A percentile compares a stretch with the other conserved stretches of the same genome.
These are phyloP conservation scores for Lerista edwardsae DNA, from an alignment of 2,797 vertebrate species.

Conservation along the genomic window DNA sequence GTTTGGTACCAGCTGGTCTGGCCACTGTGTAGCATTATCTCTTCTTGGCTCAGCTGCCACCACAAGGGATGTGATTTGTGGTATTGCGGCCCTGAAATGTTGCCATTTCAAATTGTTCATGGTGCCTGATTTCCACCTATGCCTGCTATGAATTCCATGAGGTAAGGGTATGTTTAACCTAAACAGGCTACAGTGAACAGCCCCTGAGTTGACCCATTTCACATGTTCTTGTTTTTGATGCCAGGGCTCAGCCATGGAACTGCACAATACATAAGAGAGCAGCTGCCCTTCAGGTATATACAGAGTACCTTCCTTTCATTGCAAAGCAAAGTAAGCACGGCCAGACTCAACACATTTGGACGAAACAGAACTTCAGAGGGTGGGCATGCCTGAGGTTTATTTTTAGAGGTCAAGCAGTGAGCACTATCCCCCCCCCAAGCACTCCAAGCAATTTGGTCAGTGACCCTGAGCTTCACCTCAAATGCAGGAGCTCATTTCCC, in stretches of 20 bases:
- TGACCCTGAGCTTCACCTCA: not conserved
- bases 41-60: not conserved
- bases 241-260: not conserved
- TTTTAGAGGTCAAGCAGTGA: not conserved
- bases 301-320: not conserved
- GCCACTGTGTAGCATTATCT: not conserved
- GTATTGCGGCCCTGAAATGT: not conserved
- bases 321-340: too few relatives aligned
- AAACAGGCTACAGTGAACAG: not conserved
- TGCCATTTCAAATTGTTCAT: not conserved
- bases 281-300: not conserved
- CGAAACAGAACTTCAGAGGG: not conserved
- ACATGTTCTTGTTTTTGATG: not conserved
- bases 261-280: not conserved
- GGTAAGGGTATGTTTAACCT: not conserved
- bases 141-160: not conserved
- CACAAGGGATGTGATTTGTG: not conserved
- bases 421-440: not conserved
- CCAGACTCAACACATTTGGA: not conserved
- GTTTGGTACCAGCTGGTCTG: slow-evolving; percentile 10
- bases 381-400: not conserved
- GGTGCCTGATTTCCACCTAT: not conserved
- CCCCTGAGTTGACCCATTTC: not conserved
- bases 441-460: not conserved
- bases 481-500: not conserved